Base-by-base conservation (phyloP, 2,888 invertebrate species). In the Chrysodeixis includens region DNA sequence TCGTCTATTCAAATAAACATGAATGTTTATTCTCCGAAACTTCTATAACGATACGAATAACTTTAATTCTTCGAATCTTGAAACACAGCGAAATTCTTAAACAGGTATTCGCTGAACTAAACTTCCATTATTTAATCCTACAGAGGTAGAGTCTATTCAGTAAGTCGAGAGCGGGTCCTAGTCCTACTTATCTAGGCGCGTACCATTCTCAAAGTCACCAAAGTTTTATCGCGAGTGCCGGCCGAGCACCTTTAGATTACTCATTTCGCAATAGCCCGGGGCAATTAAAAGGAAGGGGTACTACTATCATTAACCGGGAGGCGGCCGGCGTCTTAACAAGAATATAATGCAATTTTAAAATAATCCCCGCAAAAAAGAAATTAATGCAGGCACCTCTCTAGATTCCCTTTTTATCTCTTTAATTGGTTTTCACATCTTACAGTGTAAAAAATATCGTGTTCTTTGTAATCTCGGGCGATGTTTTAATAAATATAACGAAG, bases 341-440 rank as follows among this genome's bases (percentile, higher is more conserved):
- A 94, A 93, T 94, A 94, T 95, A 95, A 95, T 94, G 95, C 95
- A 95, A 94, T 95, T 95, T 94, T 93, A 94, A 94, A 95, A 94
- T 95, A 95, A 95, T 94, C 94, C 94, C 92, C 93, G 88, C 94
- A 94, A 95, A 95, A 94, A 94, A 94, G 89, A 93, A 94, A 95
- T 95, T 95, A 95, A 94, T 94, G 94, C 94, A 92, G 93, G 93
- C 94, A 93, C 94, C 94, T 94, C 93, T 88, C 92, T 89, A 92
- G 94, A 94, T 92, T 92, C 90, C 86, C 93, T 94, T 95, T 95
- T 95, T 95, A 95, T 95, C 95, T 95, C 91, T 93, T 95, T 95
- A 95, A 95, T 95, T 95, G 95, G 94, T 95, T 95, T 95, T 95
- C 94, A 95, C 95, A 95, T 95, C 95, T 95, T 93, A 90, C 92